phyloP scores from a whole-genome alignment of 2,888 invertebrate genomes.

The Standfussiana lucernea region DNA sequence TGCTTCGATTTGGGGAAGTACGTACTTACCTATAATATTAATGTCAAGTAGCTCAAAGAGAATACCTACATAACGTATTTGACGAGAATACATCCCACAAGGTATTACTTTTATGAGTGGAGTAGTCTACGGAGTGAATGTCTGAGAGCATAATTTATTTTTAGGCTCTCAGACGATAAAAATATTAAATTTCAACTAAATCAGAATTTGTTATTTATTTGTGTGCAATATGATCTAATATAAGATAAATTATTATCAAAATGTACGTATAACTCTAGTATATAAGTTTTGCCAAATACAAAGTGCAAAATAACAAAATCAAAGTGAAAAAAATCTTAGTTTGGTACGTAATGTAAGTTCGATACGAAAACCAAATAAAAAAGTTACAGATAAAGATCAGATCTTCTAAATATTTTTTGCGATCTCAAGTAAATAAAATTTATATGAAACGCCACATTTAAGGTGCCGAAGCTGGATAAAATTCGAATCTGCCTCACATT shows the following conservation, averaged over 20 bases:
- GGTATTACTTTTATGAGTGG: constrained; percentile 1
- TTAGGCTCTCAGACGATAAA: no score
- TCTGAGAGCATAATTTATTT: background rate
- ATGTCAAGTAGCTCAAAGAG: constrained; percentile 2
- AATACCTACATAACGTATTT: background rate
- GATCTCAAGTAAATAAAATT: background rate
- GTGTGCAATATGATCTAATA: background rate
- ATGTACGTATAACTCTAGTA: background rate
- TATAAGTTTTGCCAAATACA: background rate
- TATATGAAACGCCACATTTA: background rate
- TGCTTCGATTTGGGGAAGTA: background rate
- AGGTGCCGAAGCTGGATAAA: background rate
- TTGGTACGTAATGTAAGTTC: no score
- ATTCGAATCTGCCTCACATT: background rate
- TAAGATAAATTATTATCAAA: background rate
- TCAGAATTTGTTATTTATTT: background rate
- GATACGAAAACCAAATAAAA: background rate
- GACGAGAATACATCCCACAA: no score
- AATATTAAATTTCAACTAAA: no score
- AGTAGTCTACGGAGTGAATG: background rate
- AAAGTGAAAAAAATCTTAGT: background rate
- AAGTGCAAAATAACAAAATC: background rate
- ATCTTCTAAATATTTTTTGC: background rate
- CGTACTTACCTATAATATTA: background rate
- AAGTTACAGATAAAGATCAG: constrained; percentile 6